Conservation (phyloP, 2,113 vertebrate genomes). For the Pan paniscus region DNA sequence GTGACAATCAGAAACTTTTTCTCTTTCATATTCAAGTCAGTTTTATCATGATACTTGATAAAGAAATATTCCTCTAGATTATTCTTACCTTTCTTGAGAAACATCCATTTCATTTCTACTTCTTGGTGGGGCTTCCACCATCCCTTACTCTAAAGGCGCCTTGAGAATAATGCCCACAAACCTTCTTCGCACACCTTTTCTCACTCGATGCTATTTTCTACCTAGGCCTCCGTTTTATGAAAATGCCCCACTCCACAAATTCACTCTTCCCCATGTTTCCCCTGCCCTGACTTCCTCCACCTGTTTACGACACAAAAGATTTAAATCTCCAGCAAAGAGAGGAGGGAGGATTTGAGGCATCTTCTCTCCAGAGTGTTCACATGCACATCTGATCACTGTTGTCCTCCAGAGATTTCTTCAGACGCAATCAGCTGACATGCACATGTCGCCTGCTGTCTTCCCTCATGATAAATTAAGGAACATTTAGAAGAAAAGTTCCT, state of each 20-base stretch:
- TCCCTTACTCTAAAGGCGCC: background rate
- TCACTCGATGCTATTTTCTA: background rate
- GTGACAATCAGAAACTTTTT: background rate
- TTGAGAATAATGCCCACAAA: background rate
- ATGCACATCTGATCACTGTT: background rate
- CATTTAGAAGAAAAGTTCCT: background rate
- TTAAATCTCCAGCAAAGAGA: background rate
- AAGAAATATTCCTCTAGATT: background rate
- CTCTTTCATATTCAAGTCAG: background rate
- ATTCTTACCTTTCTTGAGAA: background rate
- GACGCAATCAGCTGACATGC: background rate
- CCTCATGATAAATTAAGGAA: background rate
- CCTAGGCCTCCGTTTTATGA: background rate
- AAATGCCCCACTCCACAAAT: background rate
- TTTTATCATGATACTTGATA: background rate
- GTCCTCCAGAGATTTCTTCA: background rate
- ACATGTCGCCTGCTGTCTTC: background rate
- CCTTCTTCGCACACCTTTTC: background rate
- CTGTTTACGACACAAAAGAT: constrained; percentile 44
- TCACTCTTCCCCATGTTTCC: constrained; percentile 46
- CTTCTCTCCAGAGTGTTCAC: constrained; percentile 41
- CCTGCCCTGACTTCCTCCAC: constrained; percentile 60
- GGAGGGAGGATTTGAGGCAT: background rate
- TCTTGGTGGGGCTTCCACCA: background rate
- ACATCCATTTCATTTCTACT: background rate